Base-by-base conservation (phyloP, 1,140 invertebrate species). In the Papilio glaucus region DNA sequence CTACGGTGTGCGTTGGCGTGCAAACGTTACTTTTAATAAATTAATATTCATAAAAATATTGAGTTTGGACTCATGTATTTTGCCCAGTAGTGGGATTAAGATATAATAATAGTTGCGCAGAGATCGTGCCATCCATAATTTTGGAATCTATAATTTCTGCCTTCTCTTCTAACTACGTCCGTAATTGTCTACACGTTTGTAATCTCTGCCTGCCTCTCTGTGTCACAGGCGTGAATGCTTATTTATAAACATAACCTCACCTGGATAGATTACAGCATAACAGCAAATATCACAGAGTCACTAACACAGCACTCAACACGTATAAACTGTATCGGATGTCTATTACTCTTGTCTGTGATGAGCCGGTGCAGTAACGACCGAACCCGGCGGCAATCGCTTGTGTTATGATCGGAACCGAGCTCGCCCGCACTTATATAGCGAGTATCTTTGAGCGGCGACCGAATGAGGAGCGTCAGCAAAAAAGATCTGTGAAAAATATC, bases 181-280 rank as follows among this genome's bases (percentile, higher is more conserved):
- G n/a, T n/a, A n/a, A n/a, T n/a, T n/a, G n/a, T n/a, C n/a, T n/a
- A n/a, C n/a, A n/a, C n/a, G n/a, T n/a, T n/a, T n/a, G n/a, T n/a
- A n/a, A n/a, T n/a, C n/a, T n/a, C n/a, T n/a, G n/a, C n/a, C n/a
- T n/a, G n/a, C n/a, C n/a, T n/a, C n/a, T n/a, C n/a, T n/a, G n/a
- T n/a, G n/a, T n/a, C n/a, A n/a, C n/a, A n/a, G n/a, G n/a, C n/a
- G n/a, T n/a, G n/a, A n/a, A n/a, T n/a, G n/a, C n/a, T n/a, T 33
- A 33, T 33, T 33, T 49, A 18, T 49, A 18, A 49, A 49, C 0
- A 3, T 41, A 41, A 33, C 12, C 67, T 69, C 1, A 69, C 67
- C 67, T 69, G 21, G 29, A 49, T 49, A 33, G 10, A 9, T 29
- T 53, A 53, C 67, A 69, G 67, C 67, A 69, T 69, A 69, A 69